A percentile compares a stretch with the other conserved stretches of the same genome.
These are phyloP conservation scores for Kryptolebias marmoratus DNA, from an alignment of 2,113 vertebrate genomes.

Conservation along the genomic window DNA sequence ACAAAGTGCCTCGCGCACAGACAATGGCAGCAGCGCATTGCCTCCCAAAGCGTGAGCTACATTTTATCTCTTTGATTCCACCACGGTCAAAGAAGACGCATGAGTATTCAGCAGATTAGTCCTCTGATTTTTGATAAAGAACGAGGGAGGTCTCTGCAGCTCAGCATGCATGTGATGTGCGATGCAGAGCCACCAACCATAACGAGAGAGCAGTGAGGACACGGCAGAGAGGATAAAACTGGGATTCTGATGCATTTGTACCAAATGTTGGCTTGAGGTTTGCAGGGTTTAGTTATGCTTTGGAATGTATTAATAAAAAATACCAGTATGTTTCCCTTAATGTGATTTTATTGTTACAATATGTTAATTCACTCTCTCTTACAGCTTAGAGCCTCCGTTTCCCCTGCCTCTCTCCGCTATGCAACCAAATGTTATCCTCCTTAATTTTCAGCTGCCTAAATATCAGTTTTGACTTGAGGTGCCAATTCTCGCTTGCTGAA, in stretches of 20 bases:
- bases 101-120: conserved; percentile 1
- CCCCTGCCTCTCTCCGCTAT: not conserved
- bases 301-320: too few species aligned
- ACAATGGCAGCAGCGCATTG: not conserved
- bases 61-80: not conserved
- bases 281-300: too few species aligned
- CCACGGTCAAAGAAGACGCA: not conserved
- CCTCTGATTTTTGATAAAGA: conserved; percentile 2
- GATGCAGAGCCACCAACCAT: not conserved
- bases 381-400: not conserved
- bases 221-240: not conserved
- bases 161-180: not conserved
- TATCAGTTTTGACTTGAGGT: not conserved
- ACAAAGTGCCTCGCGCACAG: not conserved
- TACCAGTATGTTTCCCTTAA: not conserved
- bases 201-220: not conserved
- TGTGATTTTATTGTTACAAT: not conserved
- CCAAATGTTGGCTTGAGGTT: not conserved
- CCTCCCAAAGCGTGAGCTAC: not conserved
- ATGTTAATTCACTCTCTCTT: not conserved
- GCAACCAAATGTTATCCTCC: not conserved
- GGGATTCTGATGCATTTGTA: not conserved
- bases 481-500: not conserved
- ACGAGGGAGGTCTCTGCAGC: not conserved
- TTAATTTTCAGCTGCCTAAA: not conserved